Evolutionary conservation across 2,113 vertebrate genomes (phyloP).

Genomic region (Addax nasomaculatus): DNA sequence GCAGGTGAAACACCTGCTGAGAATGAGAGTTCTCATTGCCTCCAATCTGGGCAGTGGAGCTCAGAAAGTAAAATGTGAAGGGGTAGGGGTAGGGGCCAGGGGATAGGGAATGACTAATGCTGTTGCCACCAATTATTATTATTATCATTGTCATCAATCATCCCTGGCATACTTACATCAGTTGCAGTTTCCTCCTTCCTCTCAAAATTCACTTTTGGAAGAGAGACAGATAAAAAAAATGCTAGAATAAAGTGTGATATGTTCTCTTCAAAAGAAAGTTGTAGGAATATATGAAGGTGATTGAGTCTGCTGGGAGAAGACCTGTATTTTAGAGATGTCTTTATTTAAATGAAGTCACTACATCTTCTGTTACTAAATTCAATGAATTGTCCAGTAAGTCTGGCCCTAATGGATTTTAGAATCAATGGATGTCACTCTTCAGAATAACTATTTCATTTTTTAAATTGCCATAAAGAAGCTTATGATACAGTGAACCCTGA

Average conservation of each 20-base stretch:
- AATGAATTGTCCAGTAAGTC: neutral
- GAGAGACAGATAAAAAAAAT: neutral
- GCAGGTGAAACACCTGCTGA: too few species aligned
- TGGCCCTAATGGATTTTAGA: neutral
- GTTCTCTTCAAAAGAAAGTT: neutral
- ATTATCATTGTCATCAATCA: neutral
- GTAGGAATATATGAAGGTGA: neutral
- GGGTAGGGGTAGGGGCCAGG: rapidly evolving
- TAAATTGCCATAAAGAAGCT: neutral
- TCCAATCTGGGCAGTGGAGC: neutral
- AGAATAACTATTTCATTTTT: neutral
- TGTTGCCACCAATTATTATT: too few species aligned
- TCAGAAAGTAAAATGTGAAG: neutral
- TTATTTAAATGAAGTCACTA: neutral
- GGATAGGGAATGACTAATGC: rapidly evolving
- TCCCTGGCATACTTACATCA: neutral
- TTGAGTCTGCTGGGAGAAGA: neutral
- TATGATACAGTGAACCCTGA: neutral
- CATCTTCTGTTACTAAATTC: neutral
- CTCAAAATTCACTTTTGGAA: neutral
- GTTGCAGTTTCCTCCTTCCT: neutral
- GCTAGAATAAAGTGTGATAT: neutral
- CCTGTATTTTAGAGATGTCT: neutral
- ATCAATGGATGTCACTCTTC: neutral
- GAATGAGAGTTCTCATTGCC: neutral